Conservation (phyloP, 2,888 invertebrate species). For the Leptopilina syphax region DNA sequence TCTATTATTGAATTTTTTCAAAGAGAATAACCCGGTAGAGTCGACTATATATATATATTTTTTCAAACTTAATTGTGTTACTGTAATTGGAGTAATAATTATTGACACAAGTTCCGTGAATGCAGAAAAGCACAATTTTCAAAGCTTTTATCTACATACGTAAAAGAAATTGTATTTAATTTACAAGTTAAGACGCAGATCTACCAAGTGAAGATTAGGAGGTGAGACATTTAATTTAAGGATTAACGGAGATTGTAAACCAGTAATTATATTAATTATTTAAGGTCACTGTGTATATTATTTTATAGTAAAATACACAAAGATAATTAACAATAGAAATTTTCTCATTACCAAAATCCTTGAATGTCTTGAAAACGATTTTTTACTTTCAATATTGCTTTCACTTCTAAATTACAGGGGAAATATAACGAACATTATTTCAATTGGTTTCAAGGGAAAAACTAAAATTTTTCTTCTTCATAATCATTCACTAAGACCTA, state of each 20-base stretch:
- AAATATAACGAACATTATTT: no score
- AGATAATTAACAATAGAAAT: constrained; percentile 66
- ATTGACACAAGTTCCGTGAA: constrained; percentile 6
- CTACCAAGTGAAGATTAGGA: constrained; percentile 27
- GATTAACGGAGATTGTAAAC: constrained; percentile 59
- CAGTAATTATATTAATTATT: constrained; percentile 59
- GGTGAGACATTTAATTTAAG: constrained; percentile 41
- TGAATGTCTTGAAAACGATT: background rate
- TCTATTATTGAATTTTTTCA: background rate
- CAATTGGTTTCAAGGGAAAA: no score
- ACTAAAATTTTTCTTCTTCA: no score
- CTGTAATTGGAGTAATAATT: constrained; percentile 7
- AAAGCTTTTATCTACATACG: constrained; percentile 9
- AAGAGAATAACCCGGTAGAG: background rate
- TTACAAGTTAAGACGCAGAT: constrained; percentile 33
- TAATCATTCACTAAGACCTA: no score
- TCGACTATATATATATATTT: background rate
- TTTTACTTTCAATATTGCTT: background rate
- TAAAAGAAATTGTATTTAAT: constrained; percentile 23
- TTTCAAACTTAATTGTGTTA: constrained; percentile 1
- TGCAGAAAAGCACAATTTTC: background rate
- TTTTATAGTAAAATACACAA: constrained; percentile 74
- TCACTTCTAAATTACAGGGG: no score
- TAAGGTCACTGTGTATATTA: constrained; percentile 70
- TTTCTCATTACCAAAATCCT: constrained; percentile 1